Evolutionary conservation across 2,113 vertebrate genomes (phyloP).

Genomic region (Alexandromys fortis): DNA sequence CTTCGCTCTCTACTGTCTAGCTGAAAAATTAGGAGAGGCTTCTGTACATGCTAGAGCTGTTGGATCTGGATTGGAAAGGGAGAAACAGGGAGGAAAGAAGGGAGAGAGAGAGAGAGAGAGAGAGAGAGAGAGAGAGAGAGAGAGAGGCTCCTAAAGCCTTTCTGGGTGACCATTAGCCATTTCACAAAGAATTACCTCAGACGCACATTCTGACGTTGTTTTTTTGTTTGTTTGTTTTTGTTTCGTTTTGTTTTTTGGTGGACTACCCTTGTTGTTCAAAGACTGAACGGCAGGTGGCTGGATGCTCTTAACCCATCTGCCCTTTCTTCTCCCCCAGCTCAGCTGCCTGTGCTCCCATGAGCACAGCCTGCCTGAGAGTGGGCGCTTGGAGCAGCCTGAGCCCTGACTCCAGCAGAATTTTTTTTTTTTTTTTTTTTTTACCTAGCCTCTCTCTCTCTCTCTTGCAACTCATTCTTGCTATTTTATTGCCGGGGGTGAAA

Average conservation of each 20-base stretch:
- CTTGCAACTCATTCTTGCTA: neutral
- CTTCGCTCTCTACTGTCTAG: neutral
- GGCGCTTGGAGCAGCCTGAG: neutral
- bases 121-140: neutral
- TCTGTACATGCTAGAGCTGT: neutral
- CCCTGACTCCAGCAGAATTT: neutral
- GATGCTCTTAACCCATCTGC: neutral
- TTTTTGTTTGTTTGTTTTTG: no score
- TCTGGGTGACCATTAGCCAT: neutral
- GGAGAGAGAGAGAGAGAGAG: neutral
- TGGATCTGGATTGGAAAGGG: neutral
- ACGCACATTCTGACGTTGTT: neutral
- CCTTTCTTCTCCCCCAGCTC: neutral
- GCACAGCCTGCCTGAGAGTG: neutral
- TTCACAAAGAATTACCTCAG: neutral
- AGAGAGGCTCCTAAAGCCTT: neutral
- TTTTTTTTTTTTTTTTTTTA: neutral
- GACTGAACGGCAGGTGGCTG: neutral
- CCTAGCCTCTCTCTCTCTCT: neutral
- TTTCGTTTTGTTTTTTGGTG: neutral
- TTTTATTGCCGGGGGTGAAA: neutral
- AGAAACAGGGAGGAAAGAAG: neutral
- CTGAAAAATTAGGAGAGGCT: neutral
- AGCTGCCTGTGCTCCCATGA: neutral
- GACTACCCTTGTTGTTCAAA: neutral